Percentiles rank a stretch among this genome's conserved stretches.
Conservation (phyloP, 2,797 vertebrate genomes). For the Chromis chromis region DNA sequence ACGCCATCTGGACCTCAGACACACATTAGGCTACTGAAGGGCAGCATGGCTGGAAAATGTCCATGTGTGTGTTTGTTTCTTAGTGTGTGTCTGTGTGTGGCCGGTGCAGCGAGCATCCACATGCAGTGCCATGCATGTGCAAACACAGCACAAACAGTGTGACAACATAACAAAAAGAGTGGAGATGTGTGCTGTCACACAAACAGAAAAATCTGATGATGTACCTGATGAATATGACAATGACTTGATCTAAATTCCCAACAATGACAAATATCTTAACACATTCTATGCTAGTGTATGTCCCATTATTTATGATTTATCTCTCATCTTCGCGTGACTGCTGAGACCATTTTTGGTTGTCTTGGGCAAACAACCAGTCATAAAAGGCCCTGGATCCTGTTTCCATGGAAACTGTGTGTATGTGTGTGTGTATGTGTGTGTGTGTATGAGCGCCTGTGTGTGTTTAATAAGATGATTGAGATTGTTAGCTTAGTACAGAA, state of each 20-base stretch:
- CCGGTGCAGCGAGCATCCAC: constrained; percentile 24
- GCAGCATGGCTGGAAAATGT: constrained; percentile 75
- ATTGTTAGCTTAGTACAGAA: constrained; percentile 67
- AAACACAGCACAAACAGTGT: constrained; percentile 34
- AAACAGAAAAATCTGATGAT: constrained; percentile 8
- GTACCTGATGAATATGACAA: constrained; percentile 23
- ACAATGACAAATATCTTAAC: constrained; percentile 33
- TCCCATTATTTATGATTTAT: constrained; percentile 69
- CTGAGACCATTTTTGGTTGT: constrained; percentile 75
- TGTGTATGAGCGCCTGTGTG: constrained; percentile 40
- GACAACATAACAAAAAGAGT: constrained; percentile 19
- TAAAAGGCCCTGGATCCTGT: constrained; percentile 80
- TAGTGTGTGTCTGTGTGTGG: constrained; percentile 24
- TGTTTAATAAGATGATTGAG: constrained; percentile 78
- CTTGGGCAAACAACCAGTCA: constrained; percentile 80
- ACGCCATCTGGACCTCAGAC: constrained; percentile 85
- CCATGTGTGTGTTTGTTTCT: constrained; percentile 16
- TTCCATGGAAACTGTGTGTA: constrained; percentile 84
- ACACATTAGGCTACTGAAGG: constrained; percentile 76
- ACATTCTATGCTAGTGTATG: constrained; percentile 14
- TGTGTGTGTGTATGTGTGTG: constrained; percentile 36
- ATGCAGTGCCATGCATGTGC: constrained; percentile 26
- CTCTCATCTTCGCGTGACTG: constrained; percentile 66
- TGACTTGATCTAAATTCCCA: constrained; percentile 20
- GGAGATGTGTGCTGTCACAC: constrained; percentile 10